Conservation (phyloP, 2,797 vertebrate species). For the Sebastes glaucus region DNA sequence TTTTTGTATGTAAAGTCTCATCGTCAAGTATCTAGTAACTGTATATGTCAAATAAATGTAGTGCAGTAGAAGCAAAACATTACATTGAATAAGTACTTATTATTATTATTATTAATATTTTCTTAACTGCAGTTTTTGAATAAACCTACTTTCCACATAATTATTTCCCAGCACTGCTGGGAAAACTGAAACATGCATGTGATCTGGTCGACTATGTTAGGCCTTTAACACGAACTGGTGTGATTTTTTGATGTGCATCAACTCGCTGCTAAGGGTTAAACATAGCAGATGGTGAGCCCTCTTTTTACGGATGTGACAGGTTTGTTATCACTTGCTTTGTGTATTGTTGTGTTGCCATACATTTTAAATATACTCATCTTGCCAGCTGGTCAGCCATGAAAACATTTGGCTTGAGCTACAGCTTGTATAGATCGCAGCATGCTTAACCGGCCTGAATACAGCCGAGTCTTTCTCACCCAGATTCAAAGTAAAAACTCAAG, state of each 20-base stretch:
- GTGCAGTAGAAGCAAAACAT: background rate
- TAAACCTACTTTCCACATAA: background rate
- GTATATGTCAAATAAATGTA: background rate
- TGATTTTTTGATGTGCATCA: background rate
- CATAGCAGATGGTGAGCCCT: background rate
- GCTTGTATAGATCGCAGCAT: background rate
- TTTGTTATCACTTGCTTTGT: background rate
- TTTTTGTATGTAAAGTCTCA: background rate
- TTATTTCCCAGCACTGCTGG: background rate
- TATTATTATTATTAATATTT: too few relatives aligned
- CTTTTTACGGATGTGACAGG: background rate
- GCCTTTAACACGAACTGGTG: background rate
- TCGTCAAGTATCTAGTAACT: background rate
- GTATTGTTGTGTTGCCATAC: background rate
- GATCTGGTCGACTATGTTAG: background rate
- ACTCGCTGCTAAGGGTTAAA: background rate
- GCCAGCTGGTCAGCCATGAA: background rate
- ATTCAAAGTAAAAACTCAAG: conserved; percentile 15
- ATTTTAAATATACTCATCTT: background rate
- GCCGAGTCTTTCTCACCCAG: background rate
- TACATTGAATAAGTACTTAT: background rate
- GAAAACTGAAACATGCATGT: background rate
- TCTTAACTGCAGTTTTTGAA: background rate
- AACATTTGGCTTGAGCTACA: background rate
- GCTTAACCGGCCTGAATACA: background rate